These are phyloP conservation scores for Trachurus trachurus DNA, from an alignment of 2,797 vertebrate genomes.

Conservation along the genomic window DNA sequence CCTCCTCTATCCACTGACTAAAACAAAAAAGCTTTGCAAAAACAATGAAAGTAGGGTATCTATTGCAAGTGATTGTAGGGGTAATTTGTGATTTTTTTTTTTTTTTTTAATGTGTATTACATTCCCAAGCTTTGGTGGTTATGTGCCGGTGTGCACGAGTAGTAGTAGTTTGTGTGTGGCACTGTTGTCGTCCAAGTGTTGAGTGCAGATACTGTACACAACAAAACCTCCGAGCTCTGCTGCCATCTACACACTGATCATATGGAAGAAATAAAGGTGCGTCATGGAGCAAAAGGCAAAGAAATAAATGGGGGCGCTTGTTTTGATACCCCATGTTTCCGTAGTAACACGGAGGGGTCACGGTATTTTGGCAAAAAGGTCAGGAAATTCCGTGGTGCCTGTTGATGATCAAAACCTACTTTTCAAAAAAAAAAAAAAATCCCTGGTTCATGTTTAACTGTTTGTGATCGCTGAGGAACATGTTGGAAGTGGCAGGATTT, in stretches of 20 bases:
- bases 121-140: slow-evolving; percentile 41
- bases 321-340: slow-evolving; percentile 76
- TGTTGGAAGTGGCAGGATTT: slow-evolving; percentile 37
- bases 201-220: slow-evolving; percentile 53
- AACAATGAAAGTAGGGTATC: slow-evolving; percentile 54
- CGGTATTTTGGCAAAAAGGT: slow-evolving; percentile 66
- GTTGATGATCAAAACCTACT: slow-evolving; percentile 76
- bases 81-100: slow-evolving; percentile 48
- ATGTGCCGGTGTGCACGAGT: neutral
- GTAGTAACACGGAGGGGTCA: slow-evolving; percentile 73
- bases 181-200: slow-evolving; percentile 25
- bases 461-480: slow-evolving; percentile 63
- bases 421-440: slow-evolving; percentile 48
- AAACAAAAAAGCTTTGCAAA: slow-evolving; percentile 45
- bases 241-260: slow-evolving; percentile 61
- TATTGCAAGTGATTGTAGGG: slow-evolving; percentile 51
- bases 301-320: slow-evolving; percentile 57
- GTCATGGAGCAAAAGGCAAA: slow-evolving; percentile 66
- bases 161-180: slow-evolving; percentile 34
- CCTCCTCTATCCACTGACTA: slow-evolving; percentile 45
- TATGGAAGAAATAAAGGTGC: slow-evolving; percentile 81
- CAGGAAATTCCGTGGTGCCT: slow-evolving; percentile 74
- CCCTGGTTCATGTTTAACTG: slow-evolving; percentile 64
- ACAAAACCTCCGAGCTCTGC: slow-evolving; percentile 38
- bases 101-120: slow-evolving; percentile 23